Base-by-base conservation (phyloP, 2,113 vertebrate species). In the Mus spicilegus region DNA sequence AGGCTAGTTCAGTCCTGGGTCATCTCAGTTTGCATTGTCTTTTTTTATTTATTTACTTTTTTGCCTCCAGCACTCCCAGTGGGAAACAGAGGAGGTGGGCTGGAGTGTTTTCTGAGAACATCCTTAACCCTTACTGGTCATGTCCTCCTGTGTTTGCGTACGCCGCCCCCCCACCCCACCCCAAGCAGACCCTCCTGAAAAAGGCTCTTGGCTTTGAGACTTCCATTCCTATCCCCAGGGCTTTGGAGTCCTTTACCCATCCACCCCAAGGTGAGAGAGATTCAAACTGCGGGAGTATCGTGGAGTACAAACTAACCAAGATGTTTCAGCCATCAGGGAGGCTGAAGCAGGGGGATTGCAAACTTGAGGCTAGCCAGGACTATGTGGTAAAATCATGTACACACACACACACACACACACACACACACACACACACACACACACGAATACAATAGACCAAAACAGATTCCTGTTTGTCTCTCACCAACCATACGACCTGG, bases 1-100 rank as follows among this genome's bases (percentile, higher is more conserved):
- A 97, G 97, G 73, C 93, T 97, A 77, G 97, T 97, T 97, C 94
- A 97, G 86, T 78, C 78, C 39, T 80, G 89, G 97, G 96, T 97
- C 96, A 97, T 39, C 72, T 30, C 54, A 89, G 88, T 96, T 95
- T 93, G 97, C 77, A 88, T 93, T 94, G 13, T 28, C n/a, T n/a
- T 61, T 22, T 22, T 61, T 22, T 61, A 3, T 61, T 61, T 61
- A 49, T 49, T 49, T 49, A 49, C 7, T 19, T 87, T 61, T 75
- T 94, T 89, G 95, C 93, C 78, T 93, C 69, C 14, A 14, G 58
- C 51, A 28, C 51, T 91, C 63, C 89, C 80, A 76, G 82, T 26
- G 13, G 61, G 77, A 42, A 67, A 54, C 42, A 33, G 28, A 24
- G 17, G 36, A 81, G 54, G 39, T 77, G n/a, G 90, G 58, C 17